Evolutionary conservation across 2,888 invertebrate genomes (phyloP), one percentile per base, ranked within the genome.

Genomic region (Conomelus anceps): DNA sequence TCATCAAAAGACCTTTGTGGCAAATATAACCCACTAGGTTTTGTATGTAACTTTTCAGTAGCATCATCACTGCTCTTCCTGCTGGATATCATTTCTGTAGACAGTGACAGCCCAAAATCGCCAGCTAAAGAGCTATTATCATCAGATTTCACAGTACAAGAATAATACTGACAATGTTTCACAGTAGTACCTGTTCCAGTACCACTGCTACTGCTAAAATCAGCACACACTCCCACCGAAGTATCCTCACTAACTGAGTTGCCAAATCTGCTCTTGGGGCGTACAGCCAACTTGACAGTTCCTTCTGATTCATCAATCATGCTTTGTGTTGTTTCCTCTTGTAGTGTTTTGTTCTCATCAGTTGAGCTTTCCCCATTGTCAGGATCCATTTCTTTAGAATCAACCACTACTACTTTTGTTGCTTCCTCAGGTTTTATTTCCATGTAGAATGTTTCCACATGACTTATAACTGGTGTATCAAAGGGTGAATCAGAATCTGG

Each of bases 191-290:
- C 97, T 0, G 97, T 97, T 88, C 97, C 97, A 41, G 97, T 97
- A 91, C 97, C 97, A 0, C 97, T 97, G 88, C 97, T 97, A 63
- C 97, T 97, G 0, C 97, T 97, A 97, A 97, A 97, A 92, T 98
- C 97, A 1, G 97, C 97, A n/a, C 63, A 63, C 92, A 97, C 93
- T 22, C 97, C 97, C 92, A 97, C 96, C 0, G 97, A 97, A 0
- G 97, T 97, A 92, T 97, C 97, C 93, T 97, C 97, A 7, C 97
- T 97, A 96, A 92, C 97, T 96, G 91, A 97, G 96, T 90, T 90
- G 20, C 90, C 90, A 22, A 87, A 84, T 92, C 97, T 97, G 92
- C 96, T 97, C 92, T 96, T 96, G 90, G 96, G 96, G 91, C 96
- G 96, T 22, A 97, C 93, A 0, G 96, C 97, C 92, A 96, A 96